Evolutionary conservation across 2,113 vertebrate genomes (phyloP), one percentile per base, ranked within the genome.

Genomic region (Hassar affinis): DNA sequence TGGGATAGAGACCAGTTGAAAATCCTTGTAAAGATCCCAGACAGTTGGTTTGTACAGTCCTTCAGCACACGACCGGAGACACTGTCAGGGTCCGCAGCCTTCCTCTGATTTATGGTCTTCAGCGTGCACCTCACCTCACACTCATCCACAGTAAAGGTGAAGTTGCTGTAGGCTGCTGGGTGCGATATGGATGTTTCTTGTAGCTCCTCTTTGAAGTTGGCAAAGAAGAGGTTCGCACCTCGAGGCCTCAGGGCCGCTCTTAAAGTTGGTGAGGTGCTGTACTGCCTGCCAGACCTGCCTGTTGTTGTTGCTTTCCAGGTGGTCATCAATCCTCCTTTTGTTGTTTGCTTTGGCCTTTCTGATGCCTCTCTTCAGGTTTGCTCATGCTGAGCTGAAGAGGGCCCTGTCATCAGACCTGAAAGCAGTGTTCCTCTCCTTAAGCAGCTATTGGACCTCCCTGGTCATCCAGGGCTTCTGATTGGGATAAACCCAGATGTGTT

Each of bases 81-180:
- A 49, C 59, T 74, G 42, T 69, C 49, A 14, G 62, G 38, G 18
- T 51, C 35, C 17, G 76, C 22, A 59, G 62, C 64, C 33, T 79
- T 84, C 35, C 47, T 79, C 18, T 9, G 14, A 18, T 79, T 68
- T 18, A 71, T 38, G 2, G 35, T 61, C 33, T 27, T 25, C 42
- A 77, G 47, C 35, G 51, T 45, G 57, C 18, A n/a, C 59, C 82
- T 66, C 49, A 84, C 72, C 47, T 78, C 47, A 5, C 35, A 33
- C 49, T 84, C 47, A 14, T 68, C 47, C 10, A 61, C 68, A 4
- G 35, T 75, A 71, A 59, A 25, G 15, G 33, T 68, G 30, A 20
- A 30, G 25, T n/a, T 62, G 59, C n/a, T 62, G 27, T 62, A 9
- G 17, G 0, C 15, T 22, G 33, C 17, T 7, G 64, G 64, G 4